Conservation (phyloP, 2,888 invertebrate species). For the Eupithecia dodoneata region DNA sequence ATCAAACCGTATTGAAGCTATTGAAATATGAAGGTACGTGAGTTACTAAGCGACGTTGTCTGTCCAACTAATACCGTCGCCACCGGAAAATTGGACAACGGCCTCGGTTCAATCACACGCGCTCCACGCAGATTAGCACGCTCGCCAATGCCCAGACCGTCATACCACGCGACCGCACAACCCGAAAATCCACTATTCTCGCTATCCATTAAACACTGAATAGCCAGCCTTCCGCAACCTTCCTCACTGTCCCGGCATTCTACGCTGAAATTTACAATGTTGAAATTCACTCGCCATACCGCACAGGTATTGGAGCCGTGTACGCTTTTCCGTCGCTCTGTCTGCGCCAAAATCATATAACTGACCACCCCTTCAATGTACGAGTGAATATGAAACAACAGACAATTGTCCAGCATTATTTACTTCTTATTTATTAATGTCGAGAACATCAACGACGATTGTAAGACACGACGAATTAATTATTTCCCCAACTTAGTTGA, state of each 20-base stretch:
- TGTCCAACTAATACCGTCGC: slow-evolving; percentile 73
- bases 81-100: slow-evolving; percentile 82
- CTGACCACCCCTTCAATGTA: slow-evolving; percentile 56
- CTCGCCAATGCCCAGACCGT: slow-evolving; percentile 70
- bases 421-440: neutral
- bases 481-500: slow-evolving; percentile 54
- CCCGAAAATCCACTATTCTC: slow-evolving; percentile 67
- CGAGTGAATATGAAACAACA: slow-evolving; percentile 51
- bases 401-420: neutral
- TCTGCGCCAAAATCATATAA: slow-evolving; percentile 69
- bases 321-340: slow-evolving; percentile 68
- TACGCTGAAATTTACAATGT: slow-evolving; percentile 52
- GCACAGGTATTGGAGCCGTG: slow-evolving; percentile 63
- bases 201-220: slow-evolving; percentile 70
- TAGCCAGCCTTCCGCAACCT: slow-evolving; percentile 50
- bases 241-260: slow-evolving; percentile 66
- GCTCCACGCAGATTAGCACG: slow-evolving; percentile 82
- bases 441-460: neutral
- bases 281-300: slow-evolving; percentile 52
- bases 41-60: slow-evolving; percentile 71
- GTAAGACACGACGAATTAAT: neutral
- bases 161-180: slow-evolving; percentile 53
- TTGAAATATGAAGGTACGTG: slow-evolving; percentile 59
- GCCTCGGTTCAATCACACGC: slow-evolving; percentile 81
- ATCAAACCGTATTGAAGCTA: slow-evolving; percentile 45